Evolutionary conservation across 2,797 vertebrate genomes (phyloP), one percentile per base, ranked within the genome.

Genomic region (Lateolabrax maculatus): DNA sequence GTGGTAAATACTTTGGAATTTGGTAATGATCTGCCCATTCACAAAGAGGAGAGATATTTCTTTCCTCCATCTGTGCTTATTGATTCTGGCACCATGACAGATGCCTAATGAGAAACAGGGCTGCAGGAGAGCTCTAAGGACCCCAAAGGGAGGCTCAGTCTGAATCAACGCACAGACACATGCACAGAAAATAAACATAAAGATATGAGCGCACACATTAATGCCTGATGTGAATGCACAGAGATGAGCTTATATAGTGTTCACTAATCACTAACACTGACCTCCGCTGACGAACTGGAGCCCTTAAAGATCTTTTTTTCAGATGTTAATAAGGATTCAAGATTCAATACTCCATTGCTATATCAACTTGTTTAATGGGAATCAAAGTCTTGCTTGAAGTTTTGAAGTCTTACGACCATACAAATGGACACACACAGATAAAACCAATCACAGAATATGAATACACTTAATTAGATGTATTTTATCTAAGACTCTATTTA

Each of bases 71-170:
- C 84, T 90, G 87, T 81, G 83, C 86, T 87, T 95, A 95, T 94
- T 95, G 93, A 95, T 94, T 95, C 91, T 95, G 94, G 94, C 93
- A 92, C 85, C 77, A 81, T 87, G 92, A 93, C 90, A 93, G 89
- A 88, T 67, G 82, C 72, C 87, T 93, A 94, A 95, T 93, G 89
- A 94, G 91, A 90, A 95, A 92, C 94, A 95, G 92, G 87, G 91
- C 89, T 90, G 88, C 77, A 92, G 77, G 84, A 92, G 90, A 85
- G 41, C 85, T 84, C 80, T 46, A 81, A 91, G 81, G 88, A 92
- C 84, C 91, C 81, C 78, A 81, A 83, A 82, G 88, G 84, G 86
- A 91, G 86, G 80, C 61, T 86, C 63, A 5, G 71, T 67, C 83
- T 91, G 72, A 83, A 75, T 75, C 73, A 81, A 69, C 53, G 62